A percentile compares a stretch with the other conserved stretches of the same genome.
phyloP scores from a whole-genome alignment of 2,888 invertebrate genomes.

The Drosophila colorata region DNA sequence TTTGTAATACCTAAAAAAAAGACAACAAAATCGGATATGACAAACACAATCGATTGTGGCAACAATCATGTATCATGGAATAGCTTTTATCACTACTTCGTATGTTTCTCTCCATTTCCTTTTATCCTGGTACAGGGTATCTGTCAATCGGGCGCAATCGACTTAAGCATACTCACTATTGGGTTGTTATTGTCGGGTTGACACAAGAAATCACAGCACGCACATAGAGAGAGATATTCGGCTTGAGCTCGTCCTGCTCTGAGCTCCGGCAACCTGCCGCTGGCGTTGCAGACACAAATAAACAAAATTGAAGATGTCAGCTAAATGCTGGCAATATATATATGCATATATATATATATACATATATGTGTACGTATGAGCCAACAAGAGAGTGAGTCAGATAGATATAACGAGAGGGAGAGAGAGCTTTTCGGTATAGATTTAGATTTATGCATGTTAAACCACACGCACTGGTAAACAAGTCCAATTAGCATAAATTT shows the following conservation, averaged over 20 bases:
- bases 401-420: background rate
- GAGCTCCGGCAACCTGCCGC: constrained; percentile 60
- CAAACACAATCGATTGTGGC: too few species aligned
- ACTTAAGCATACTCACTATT: background rate
- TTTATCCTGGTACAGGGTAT: background rate
- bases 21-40: too few species aligned
- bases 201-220: constrained; percentile 71
- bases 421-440: constrained; percentile 24
- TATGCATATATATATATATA: constrained; percentile 2
- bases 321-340: constrained; percentile 48
- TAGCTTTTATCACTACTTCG: too few species aligned
- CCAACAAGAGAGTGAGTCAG: background rate
- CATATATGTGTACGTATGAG: background rate
- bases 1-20: too few species aligned
- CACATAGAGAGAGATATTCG: constrained; percentile 11
- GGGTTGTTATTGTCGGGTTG: constrained; percentile 58
- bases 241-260: constrained; percentile 10
- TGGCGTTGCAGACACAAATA: constrained; percentile 63
- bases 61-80: too few species aligned
- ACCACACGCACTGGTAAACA: constrained; percentile 76
- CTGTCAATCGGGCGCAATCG: background rate
- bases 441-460: constrained; percentile 60
- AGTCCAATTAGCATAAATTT: constrained; percentile 80
- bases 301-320: constrained; percentile 75
- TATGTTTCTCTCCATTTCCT: too few species aligned